A percentile compares a stretch with the other conserved stretches of the same genome.
Conservation (phyloP, 2,888 invertebrate species). For the Callyntrura guangdongensis region DNA sequence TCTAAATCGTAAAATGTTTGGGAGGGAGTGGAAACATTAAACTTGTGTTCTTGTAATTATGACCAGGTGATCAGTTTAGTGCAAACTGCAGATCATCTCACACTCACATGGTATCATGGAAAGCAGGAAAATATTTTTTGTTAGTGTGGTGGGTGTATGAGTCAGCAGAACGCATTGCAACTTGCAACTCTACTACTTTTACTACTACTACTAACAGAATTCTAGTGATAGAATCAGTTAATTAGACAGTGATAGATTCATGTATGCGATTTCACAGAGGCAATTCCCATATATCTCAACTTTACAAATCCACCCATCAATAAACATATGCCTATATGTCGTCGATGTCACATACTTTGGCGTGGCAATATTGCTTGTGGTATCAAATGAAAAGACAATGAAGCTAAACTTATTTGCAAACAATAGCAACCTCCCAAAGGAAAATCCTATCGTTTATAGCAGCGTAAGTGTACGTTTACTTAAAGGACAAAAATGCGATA, state of each 20-base stretch:
- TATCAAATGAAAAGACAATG: not conserved
- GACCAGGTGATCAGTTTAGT: too few species aligned
- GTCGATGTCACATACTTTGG: not conserved
- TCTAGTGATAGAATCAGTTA: not conserved
- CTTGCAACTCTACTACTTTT: too few species aligned
- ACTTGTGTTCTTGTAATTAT: too few species aligned
- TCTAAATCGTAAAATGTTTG: not conserved
- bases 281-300: not conserved
- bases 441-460: too few species aligned
- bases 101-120: too few species aligned
- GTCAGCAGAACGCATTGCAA: too few species aligned
- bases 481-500: too few species aligned
- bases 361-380: not conserved
- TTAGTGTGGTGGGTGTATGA: too few species aligned
- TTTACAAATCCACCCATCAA: not conserved
- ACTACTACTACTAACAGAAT: not conserved
- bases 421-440: not conserved
- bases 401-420: conserved; percentile 31
- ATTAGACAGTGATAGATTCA: conserved; percentile 13
- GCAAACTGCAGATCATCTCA: too few species aligned
- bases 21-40: not conserved
- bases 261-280: conserved; percentile 17
- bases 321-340: not conserved
- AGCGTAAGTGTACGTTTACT: too few species aligned
- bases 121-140: too few species aligned